These are phyloP conservation scores for Okamejei kenojei DNA, from an alignment of 2,797 vertebrate species.

Conservation along the genomic window DNA sequence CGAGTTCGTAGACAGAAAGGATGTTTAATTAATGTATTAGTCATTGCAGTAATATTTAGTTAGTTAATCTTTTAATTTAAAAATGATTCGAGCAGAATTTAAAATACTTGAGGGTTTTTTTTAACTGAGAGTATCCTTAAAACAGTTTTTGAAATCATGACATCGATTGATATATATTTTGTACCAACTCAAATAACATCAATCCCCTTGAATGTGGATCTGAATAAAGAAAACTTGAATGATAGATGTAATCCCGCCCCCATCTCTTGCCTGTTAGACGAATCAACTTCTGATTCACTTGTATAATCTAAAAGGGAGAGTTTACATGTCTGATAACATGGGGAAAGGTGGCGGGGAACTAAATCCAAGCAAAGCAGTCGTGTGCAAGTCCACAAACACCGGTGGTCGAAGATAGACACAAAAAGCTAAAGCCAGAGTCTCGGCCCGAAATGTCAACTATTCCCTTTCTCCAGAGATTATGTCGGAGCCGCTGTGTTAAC, in stretches of 20 bases:
- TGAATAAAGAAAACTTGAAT: background rate
- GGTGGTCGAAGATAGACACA: too few relatives aligned
- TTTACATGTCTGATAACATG: background rate
- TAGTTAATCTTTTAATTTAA: background rate
- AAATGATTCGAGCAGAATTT: background rate
- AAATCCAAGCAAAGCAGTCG: background rate
- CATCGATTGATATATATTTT: background rate
- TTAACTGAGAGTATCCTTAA: background rate
- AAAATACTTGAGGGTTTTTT: background rate
- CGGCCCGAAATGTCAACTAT: too few relatives aligned
- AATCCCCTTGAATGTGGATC: background rate
- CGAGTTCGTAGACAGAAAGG: background rate
- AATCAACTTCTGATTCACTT: background rate
- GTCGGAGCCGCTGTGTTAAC: too few relatives aligned
- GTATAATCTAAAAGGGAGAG: background rate
- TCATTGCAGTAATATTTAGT: background rate
- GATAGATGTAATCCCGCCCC: background rate
- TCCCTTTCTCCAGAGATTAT: too few relatives aligned
- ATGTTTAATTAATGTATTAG: background rate
- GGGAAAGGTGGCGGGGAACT: background rate
- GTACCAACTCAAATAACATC: background rate
- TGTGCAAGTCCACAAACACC: background rate
- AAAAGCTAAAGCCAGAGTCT: too few relatives aligned
- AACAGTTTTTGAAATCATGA: background rate
- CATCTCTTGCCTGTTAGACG: background rate